A percentile compares a stretch with the other conserved stretches of the same genome.
These are phyloP conservation scores for Argentina silus DNA, from an alignment of 2,797 vertebrate genomes.

Conservation along the genomic window DNA sequence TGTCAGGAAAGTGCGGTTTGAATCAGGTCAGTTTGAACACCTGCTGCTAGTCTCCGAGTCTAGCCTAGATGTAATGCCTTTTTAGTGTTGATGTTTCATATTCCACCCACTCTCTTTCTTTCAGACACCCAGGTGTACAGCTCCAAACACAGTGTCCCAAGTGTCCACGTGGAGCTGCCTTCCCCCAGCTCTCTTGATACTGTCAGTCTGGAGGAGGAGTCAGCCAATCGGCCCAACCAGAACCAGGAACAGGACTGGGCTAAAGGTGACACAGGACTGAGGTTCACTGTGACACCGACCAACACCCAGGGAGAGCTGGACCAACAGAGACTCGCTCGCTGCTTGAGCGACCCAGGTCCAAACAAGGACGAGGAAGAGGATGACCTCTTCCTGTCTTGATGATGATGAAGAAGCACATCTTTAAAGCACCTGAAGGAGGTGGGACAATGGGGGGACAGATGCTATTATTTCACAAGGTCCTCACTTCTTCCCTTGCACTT, in stretches of 20 bases:
- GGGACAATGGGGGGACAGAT: neutral
- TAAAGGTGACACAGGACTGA: neutral
- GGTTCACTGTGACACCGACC: constrained; percentile 37
- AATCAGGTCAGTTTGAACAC: constrained; percentile 79
- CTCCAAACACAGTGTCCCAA: constrained; percentile 37
- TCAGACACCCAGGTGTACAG: constrained; percentile 67
- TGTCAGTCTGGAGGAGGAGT: constrained; percentile 36
- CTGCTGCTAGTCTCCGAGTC: neutral
- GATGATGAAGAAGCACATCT: constrained; percentile 14
- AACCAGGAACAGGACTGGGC: neutral
- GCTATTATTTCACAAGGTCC: neutral
- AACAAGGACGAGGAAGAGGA: constrained; percentile 75
- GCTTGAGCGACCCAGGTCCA: constrained; percentile 88
- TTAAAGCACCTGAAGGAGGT: constrained; percentile 2
- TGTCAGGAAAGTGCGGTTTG: constrained; percentile 82
- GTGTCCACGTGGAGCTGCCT: neutral
- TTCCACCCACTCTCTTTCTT: neutral
- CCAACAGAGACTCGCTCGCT: constrained; percentile 78
- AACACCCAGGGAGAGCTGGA: constrained; percentile 73
- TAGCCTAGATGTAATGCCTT: no score
- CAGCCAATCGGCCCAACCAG: neutral
- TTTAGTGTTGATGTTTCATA: neutral
- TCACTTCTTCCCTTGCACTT: neutral
- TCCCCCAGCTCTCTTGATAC: constrained; percentile 25
- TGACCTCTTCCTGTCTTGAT: constrained; percentile 64